Conservation (phyloP, 92 coral and sea anemone genomes). For the Bergia sp. region DNA sequence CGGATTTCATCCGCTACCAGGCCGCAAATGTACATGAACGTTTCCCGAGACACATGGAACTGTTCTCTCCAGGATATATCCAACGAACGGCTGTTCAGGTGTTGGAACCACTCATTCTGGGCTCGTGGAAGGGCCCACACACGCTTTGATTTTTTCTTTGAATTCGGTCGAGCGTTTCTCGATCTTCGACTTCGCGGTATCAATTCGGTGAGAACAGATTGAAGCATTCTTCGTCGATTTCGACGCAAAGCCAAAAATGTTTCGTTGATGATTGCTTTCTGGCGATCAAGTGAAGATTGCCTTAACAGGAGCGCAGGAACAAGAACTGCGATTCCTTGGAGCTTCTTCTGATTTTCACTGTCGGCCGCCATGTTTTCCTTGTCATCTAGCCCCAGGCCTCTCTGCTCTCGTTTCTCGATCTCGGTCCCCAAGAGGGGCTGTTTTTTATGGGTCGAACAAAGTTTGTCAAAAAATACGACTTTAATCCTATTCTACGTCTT, state of each 20-base stretch:
- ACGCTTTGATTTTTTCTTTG: background rate
- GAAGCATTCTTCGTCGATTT: constrained; percentile 2
- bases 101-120: constrained; percentile 24
- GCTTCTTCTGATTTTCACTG: background rate
- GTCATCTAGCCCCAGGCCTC: background rate
- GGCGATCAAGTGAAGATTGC: constrained; percentile 3
- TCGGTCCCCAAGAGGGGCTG: too few relatives aligned
- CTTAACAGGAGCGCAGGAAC: background rate
- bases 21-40: constrained; percentile 14
- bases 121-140: constrained; percentile 5
- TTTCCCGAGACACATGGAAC: constrained; percentile 10
- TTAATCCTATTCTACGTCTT: too few relatives aligned
- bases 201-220: background rate
- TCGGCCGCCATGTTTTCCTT: background rate
- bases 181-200: constrained; percentile 16
- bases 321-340: background rate
- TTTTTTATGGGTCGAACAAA: too few relatives aligned
- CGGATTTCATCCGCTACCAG: constrained; percentile 14
- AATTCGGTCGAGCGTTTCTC: background rate
- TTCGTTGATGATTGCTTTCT: constrained; percentile 7
- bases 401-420: too few relatives aligned
- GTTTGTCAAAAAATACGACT: too few relatives aligned
- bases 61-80: constrained; percentile 26
- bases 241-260: constrained; percentile 3
- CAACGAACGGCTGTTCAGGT: constrained; percentile 9